Evolutionary conservation across 2,888 invertebrate genomes (phyloP).

Genomic region (Microchrysa polita): DNA sequence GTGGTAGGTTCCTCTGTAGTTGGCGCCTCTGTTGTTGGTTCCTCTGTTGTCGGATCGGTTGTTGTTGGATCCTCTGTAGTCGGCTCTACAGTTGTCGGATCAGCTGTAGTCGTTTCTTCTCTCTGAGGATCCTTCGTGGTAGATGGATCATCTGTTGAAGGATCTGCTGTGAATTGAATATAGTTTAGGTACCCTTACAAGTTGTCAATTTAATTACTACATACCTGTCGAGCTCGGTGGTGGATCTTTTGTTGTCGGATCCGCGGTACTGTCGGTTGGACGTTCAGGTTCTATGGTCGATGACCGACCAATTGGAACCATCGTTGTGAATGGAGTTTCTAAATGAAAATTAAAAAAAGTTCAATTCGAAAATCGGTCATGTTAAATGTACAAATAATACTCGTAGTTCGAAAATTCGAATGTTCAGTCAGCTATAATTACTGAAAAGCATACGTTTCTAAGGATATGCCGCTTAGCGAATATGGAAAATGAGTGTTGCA

Average conservation of each 20-base stretch:
- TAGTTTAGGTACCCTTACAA: too few relatives aligned
- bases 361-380: too few relatives aligned
- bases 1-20: neutral
- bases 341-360: too few relatives aligned
- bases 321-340: neutral
- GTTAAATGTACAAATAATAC: too few relatives aligned
- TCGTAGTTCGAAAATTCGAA: too few relatives aligned
- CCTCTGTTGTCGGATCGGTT: neutral
- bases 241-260: neutral
- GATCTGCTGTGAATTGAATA: too few relatives aligned
- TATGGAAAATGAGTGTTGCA: too few relatives aligned
- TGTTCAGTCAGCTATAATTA: too few relatives aligned
- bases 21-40: neutral
- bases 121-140: neutral
- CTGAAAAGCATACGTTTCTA: too few relatives aligned
- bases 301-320: neutral
- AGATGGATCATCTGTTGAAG: neutral
- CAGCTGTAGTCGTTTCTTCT: neutral
- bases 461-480: too few relatives aligned
- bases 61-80: neutral
- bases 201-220: too few relatives aligned
- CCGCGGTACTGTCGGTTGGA: neutral
- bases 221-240: too few relatives aligned
- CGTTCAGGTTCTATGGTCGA: neutral
- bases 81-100: neutral